Evolutionary conservation across 2,113 vertebrate species (phyloP), one percentile per base, ranked within the genome.

Genomic region (Bufo gargarizans): DNA sequence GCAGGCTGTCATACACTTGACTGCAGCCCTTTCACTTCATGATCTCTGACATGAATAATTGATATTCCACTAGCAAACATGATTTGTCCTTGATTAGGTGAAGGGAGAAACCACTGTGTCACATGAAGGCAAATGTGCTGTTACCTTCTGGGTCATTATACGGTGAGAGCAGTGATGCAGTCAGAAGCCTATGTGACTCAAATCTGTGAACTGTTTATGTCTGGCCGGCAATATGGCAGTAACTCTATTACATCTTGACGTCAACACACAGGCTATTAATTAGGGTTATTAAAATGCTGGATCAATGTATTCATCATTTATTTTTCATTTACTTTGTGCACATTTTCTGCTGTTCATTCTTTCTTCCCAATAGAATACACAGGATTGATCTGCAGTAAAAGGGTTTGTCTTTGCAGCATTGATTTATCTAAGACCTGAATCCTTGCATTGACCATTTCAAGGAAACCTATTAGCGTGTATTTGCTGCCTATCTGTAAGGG

Each of bases 61-160:
- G 49, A 45, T 82, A 20, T 82, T 43, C 80, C 17, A 47, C 33
- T 65, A 65, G 80, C 59, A 82, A 65, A 19, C 63, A 82, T 82
- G 59, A 82, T 82, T 82, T 63, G 58, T 82, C 80, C 80, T 63
- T 82, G 80, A 63, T 17, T 81, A 45, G 22, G 79, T 43, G 43
- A 45, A 16, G 43, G 58, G n/a, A 82, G 45, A 82, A 82, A 82
- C 6, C 20, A 20, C 1, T 81, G 56, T 63, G 59, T 49, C 59
- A 82, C 16, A 82, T 47, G 45, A 82, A 45, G 58, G 7, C 6
- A 45, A 82, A 82, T 82, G 59, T n/a, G 33, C 45, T 63, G 59
- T 82, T 45, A 82, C 43, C 77, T 82, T 8, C 19, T 61, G 79
- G 56, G 79, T 81, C 79, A 81, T 61, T 61, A 17, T 61, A 61